Evolutionary conservation across 1,140 invertebrate genomes (phyloP).

Genomic region (Psilanteris sp.): DNA sequence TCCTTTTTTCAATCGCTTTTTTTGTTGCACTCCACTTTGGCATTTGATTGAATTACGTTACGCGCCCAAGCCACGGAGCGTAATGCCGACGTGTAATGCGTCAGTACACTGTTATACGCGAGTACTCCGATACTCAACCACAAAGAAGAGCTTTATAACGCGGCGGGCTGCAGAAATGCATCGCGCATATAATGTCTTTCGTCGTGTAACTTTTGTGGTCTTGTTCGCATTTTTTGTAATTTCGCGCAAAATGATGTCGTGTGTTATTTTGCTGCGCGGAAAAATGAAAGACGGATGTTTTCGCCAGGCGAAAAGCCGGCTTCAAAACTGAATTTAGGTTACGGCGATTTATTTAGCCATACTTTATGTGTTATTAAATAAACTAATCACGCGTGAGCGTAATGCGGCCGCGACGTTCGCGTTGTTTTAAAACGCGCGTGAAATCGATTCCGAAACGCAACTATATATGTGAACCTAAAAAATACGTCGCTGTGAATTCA

Average conservation of each 20-base stretch:
- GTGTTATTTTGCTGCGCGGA: slow-evolving; percentile 7
- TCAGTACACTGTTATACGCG: slow-evolving; percentile 36
- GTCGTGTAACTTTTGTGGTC: slow-evolving; percentile 20
- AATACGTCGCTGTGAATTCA: too few relatives aligned
- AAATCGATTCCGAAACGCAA: too few relatives aligned
- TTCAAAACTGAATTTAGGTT: background rate
- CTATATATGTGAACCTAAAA: too few relatives aligned
- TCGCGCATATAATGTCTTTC: slow-evolving; percentile 14
- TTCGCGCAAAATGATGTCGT: slow-evolving; percentile 8
- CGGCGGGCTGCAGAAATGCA: slow-evolving; percentile 20
- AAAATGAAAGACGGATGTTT: slow-evolving; percentile 4
- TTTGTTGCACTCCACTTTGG: slow-evolving; percentile 74
- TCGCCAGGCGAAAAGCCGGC: too few relatives aligned
- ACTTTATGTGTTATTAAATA: background rate
- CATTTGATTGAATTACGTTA: slow-evolving; percentile 75
- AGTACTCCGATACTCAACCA: slow-evolving; percentile 42
- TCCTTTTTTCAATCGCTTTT: slow-evolving; percentile 13
- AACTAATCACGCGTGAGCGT: too few relatives aligned
- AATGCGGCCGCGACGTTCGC: too few relatives aligned
- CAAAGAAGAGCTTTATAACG: slow-evolving; percentile 25
- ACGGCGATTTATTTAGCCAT: background rate
- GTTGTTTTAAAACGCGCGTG: too few relatives aligned
- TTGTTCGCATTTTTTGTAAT: background rate
- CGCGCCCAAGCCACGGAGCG: slow-evolving; percentile 25
- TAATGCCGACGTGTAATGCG: slow-evolving; percentile 47